Evolutionary conservation across 2,888 invertebrate species (phyloP), one percentile per base, ranked within the genome.

Genomic region (Drosophila stalkeri): DNA sequence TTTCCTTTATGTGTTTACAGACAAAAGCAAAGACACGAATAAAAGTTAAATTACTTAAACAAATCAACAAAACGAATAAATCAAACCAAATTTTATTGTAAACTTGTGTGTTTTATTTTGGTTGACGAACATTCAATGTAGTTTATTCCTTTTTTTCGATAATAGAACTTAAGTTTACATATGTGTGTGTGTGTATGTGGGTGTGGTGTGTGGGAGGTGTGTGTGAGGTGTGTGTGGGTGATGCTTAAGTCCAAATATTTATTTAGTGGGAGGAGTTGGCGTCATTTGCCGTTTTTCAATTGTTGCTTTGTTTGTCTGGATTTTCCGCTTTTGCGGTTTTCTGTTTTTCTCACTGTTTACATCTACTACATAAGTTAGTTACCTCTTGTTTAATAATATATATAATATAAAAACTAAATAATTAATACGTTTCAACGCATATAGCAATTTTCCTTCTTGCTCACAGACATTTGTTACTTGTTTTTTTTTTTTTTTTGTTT

Each of bases 341-440:
- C 43, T 44, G 14, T 33, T 69, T 72, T 71, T 82, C 81, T 68
- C 77, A 77, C 72, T 84, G 57, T 78, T 80, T 88, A 82, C 72
- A 66, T 61, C 89, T 84, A 84, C 72, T 86, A 88, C 81, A 84
- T 84, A 88, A 84, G 86, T 84, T 84, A 84, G 89, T 87, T 84
- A 62, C 59, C 49, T 61, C 70, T 75, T 47, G 49, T 75, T 75
- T 78, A 71, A 79, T 83, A 72, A 79, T 83, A 69, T 85, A 86
- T 88, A 70, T 86, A 63, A 76, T 84, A 84, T 84, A 84, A 84
- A 88, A 88, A 84, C 86, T 88, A 84, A 84, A 86, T 88, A 88
- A 88, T 84, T 88, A 88, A 88, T 84, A 84, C 86, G 81, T 86
- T 80, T 66, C 68, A 77, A 84, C 86, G 88, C 86, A 80, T 80